A percentile compares a stretch with the other conserved stretches of the same genome.
Conservation (phyloP, 2,888 invertebrate genomes). For the Desoria tigrina region DNA sequence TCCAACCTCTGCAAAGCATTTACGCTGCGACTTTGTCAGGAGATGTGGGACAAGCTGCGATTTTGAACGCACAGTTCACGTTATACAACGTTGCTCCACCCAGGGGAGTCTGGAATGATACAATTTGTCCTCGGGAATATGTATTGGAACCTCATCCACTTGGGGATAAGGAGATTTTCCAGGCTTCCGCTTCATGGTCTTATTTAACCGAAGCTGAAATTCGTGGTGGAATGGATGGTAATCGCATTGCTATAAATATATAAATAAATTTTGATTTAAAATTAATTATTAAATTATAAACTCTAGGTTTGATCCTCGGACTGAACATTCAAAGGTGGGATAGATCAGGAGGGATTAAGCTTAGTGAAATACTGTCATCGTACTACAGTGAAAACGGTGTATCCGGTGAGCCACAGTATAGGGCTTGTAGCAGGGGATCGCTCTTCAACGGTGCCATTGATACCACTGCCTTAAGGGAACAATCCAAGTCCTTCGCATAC, state of each 20-base stretch:
- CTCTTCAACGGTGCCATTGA: conserved; percentile 23
- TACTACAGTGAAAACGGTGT: conserved; percentile 51
- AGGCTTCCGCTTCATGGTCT: conserved; percentile 37
- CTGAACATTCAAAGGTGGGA: conserved; percentile 39
- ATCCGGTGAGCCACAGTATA: conserved; percentile 28
- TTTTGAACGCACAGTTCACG: conserved; percentile 26
- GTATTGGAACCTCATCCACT: conserved; percentile 29
- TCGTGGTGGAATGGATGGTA: conserved; percentile 51
- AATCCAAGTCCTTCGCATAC: conserved; percentile 45
- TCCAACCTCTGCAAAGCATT: conserved; percentile 40
- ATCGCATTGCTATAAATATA: no score
- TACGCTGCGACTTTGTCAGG: conserved; percentile 49
- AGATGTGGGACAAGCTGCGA: conserved; percentile 50
- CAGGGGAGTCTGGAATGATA: conserved; percentile 46
- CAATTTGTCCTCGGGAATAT: conserved; percentile 49
- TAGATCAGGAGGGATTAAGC: conserved; percentile 14
- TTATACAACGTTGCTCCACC: conserved; percentile 24
- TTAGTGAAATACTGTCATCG: conserved; percentile 45
- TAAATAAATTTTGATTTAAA: not conserved
- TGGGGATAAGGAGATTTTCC: conserved; percentile 33
- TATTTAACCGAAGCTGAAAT: conserved; percentile 50
- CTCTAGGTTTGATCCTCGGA: conserved; percentile 45
- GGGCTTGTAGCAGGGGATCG: conserved; percentile 40
- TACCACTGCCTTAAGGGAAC: conserved; percentile 21
- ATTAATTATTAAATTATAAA: not conserved